Evolutionary conservation across 2,888 invertebrate species (phyloP).

Genomic region (Stegophylla sp.): DNA sequence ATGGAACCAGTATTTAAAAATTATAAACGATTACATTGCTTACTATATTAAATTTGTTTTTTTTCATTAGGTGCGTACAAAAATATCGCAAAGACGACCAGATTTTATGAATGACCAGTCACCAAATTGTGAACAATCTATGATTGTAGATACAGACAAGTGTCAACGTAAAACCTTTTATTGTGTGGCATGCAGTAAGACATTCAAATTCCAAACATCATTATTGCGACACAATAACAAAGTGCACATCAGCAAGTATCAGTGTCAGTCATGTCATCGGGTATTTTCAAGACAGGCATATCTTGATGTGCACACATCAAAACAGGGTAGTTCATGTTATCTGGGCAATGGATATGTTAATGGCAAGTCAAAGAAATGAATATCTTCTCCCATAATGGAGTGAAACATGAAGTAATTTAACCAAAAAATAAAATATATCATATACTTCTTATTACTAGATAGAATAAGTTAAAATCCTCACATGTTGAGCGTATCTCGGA

Average conservation of each 20-base stretch:
- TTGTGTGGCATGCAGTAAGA: constrained; percentile 62
- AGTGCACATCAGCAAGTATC: constrained; percentile 63
- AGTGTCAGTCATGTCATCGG: constrained; percentile 62
- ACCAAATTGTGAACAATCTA: constrained; percentile 44
- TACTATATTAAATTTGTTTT: background rate
- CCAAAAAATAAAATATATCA: constrained; percentile 34
- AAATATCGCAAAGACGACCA: constrained; percentile 29
- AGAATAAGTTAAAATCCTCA: constrained; percentile 15
- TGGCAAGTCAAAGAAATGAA: constrained; percentile 47
- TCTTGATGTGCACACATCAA: constrained; percentile 63
- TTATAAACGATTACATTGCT: background rate
- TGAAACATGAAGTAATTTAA: constrained; percentile 26
- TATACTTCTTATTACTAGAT: background rate
- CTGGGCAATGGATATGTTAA: constrained; percentile 34
- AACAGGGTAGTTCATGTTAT: constrained; percentile 63
- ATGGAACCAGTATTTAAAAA: background rate
- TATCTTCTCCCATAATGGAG: background rate
- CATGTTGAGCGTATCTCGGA: background rate
- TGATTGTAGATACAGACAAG: constrained; percentile 40
- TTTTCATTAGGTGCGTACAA: constrained; percentile 40
- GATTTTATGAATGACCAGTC: constrained; percentile 33
- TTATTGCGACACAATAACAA: constrained; percentile 63
- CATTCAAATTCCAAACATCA: constrained; percentile 63
- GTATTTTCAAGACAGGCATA: constrained; percentile 63
- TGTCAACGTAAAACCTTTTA: constrained; percentile 62